A percentile compares a stretch with the other conserved stretches of the same genome.
Conservation (phyloP, 92 coral and sea anemone genomes). For the Porites evermanni region DNA sequence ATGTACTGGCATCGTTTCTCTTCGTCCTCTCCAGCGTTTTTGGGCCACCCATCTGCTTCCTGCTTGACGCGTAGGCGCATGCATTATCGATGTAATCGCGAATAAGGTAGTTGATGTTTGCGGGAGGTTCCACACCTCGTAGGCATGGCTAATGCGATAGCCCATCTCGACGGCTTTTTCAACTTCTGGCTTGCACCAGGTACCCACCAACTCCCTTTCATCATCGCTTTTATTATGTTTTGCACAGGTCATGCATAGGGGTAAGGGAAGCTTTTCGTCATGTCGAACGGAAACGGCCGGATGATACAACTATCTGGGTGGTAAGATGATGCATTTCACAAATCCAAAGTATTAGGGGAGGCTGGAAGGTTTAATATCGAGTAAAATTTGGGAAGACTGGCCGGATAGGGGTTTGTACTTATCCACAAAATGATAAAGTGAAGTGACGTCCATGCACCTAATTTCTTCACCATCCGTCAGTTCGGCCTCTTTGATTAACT, state of each 20-base stretch:
- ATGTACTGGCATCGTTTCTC: background rate
- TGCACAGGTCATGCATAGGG: constrained; percentile 17
- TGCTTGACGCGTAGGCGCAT: constrained; percentile 16
- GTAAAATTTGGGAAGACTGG: background rate
- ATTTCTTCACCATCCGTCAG: constrained; percentile 19
- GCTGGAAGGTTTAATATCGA: background rate
- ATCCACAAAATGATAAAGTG: constrained; percentile 21
- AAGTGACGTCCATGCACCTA: constrained; percentile 8
- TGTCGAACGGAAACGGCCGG: background rate
- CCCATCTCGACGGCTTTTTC: constrained; percentile 11
- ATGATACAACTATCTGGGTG: constrained; percentile 20
- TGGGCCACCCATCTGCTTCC: constrained; percentile 14
- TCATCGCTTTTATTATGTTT: background rate
- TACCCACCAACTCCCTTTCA: constrained; percentile 2
- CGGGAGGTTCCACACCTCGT: constrained; percentile 17
- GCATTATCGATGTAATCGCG: constrained; percentile 5
- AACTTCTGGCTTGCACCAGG: constrained; percentile 30
- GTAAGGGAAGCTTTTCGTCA: constrained; percentile 16
- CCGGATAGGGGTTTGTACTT: constrained; percentile 14
- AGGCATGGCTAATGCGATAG: background rate
- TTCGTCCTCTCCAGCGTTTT: background rate
- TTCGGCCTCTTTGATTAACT: background rate
- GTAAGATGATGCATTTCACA: constrained; percentile 12
- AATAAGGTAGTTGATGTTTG: background rate
- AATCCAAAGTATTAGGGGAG: background rate